Evolutionary conservation across 2,888 invertebrate species (phyloP), one percentile per base, ranked within the genome.

Genomic region (Meandrusa payeni): DNA sequence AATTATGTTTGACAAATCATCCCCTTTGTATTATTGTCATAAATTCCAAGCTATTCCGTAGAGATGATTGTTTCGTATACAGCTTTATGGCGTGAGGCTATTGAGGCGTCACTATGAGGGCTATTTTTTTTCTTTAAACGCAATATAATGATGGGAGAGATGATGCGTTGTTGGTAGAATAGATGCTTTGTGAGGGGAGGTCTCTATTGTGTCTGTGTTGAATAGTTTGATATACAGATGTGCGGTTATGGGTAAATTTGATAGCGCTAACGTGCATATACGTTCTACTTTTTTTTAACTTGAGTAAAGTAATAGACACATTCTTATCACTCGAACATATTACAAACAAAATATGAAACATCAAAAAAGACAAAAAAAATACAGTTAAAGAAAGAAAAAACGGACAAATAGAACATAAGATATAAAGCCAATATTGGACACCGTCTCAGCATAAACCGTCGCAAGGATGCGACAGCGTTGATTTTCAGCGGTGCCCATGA

Each of bases 181-280:
- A 13, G 28, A 22, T 23, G 17, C 15, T 27, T 41, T 34, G 13
- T 26, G 15, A 15, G 38, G 31, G 32, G 12, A 9, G 13, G 15
- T 20, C 26, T 3, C 15, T 38, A 43, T 43, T 43, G 28, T 43
- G 20, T n/a, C 6, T 10, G 5, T 10, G 11, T 38, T 43, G 26
- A 37, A 43, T 24, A 31, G 42, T 37, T 33, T 15, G 32, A n/a
- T 11, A 36, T 32, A 38, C 38, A 41, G 27, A 32, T 43, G 43
- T 10, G 32, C 26, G 32, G 32, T 15, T 11, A 2, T 4, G 22
- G 26, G 26, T 38, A 5, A 15, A 27, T 38, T 38, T 32, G 32
- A 38, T 38, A 27, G 4, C 7, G 37, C 20, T 20, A 22, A 10
- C 33, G 33, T 31, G 31, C 20, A 5, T 13, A 19, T 24, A 11